Percentiles rank a stretch among this genome's conserved stretches.
Evolutionary conservation across 2,888 invertebrate species (phyloP).

Genomic region (Brachypterus glaber): DNA sequence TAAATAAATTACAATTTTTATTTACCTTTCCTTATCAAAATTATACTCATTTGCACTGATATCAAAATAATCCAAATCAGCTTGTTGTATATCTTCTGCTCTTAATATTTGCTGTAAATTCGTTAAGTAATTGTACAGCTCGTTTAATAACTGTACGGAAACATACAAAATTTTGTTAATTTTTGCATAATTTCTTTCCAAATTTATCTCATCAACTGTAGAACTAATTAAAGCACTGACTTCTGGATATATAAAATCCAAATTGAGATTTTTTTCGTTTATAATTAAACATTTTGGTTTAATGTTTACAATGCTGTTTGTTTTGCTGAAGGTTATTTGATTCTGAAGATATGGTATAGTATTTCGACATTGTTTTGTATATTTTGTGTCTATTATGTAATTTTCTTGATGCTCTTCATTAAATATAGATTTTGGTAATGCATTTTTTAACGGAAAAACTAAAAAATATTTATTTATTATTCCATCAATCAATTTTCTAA

Average conservation of each 20-base stretch:
- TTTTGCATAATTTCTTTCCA: conserved; percentile 12
- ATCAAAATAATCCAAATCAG: conserved; percentile 23
- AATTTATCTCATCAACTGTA: conserved; percentile 20
- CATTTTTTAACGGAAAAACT: conserved; percentile 22
- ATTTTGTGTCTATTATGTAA: background rate
- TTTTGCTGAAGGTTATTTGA: conserved; percentile 9
- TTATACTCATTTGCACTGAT: conserved; percentile 2
- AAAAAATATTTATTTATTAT: too few species aligned
- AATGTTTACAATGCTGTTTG: background rate
- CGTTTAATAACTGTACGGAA: conserved; percentile 23
- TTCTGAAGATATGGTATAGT: conserved; percentile 24
- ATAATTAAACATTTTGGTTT: conserved; percentile 2
- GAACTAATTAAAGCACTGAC: conserved; percentile 23
- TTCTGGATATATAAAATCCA: conserved; percentile 23
- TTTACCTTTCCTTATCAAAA: conserved; percentile 9
- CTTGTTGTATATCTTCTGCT: conserved; percentile 26
- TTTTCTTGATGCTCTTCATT: too few species aligned
- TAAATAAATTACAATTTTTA: too few species aligned
- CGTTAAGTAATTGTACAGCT: conserved; percentile 25
- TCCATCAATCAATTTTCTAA: too few species aligned
- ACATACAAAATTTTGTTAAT: conserved; percentile 26
- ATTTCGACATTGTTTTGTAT: conserved; percentile 15
- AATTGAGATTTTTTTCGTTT: conserved; percentile 18
- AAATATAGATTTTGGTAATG: too few species aligned
- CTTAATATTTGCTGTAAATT: conserved; percentile 23